These are phyloP conservation scores for Peromyscus nudipes DNA, from an alignment of 2,797 vertebrate species.

Conservation along the genomic window DNA sequence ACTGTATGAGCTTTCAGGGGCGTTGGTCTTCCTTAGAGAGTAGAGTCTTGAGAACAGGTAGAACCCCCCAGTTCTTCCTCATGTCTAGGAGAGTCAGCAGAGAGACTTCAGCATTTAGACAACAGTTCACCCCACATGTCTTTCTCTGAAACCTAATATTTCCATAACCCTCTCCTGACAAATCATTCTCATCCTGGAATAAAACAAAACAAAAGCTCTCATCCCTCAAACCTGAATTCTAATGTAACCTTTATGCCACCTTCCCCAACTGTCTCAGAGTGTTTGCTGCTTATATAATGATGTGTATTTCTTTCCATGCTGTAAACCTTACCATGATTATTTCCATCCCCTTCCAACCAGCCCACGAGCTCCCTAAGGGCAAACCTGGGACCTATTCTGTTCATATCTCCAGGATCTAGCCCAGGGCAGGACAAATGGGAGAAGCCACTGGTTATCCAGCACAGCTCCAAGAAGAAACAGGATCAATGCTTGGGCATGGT, in stretches of 20 bases:
- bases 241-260: not conserved
- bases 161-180: slow-evolving; percentile 32
- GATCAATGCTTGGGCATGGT: not conserved
- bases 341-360: slow-evolving; percentile 37
- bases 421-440: not conserved
- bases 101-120: not conserved
- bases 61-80: not conserved
- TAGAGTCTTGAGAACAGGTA: not conserved
- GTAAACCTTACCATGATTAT: not conserved
- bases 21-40: not conserved
- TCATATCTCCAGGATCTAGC: not conserved
- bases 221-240: slow-evolving; percentile 30
- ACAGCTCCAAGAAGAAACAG: not conserved
- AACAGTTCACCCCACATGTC: not conserved
- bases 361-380: not conserved
- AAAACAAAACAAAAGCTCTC: slow-evolving; percentile 47
- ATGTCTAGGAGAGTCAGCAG: not conserved
- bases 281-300: not conserved
- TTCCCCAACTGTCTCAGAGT: not conserved
- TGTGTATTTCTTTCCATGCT: not conserved
- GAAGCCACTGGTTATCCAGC: not conserved
- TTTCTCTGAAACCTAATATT: slow-evolving; percentile 29
- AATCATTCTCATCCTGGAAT: slow-evolving; percentile 24
- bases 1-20: not conserved
- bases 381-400: not conserved